A percentile compares a stretch with the other conserved stretches of the same genome.
Conservation (phyloP, 2,888 invertebrate species). For the Leucophenga maculata region DNA sequence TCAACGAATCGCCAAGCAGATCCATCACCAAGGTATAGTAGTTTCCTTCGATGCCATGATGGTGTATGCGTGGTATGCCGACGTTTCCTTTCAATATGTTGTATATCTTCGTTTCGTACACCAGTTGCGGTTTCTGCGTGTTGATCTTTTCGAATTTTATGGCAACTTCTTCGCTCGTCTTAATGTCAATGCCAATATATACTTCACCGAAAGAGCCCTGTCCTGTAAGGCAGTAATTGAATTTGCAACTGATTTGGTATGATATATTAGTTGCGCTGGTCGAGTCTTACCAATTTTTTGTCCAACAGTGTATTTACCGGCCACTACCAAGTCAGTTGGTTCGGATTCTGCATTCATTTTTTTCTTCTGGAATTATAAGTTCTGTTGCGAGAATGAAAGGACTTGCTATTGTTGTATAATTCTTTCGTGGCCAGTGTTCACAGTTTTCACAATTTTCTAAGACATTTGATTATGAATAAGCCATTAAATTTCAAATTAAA, state of each 20-base stretch:
- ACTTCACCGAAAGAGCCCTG: constrained; percentile 99
- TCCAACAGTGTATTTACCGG: constrained; percentile 94
- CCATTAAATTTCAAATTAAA: no score
- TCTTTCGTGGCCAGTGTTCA: no score
- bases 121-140: constrained; percentile 97
- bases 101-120: constrained; percentile 99
- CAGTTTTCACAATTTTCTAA: no score
- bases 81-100: constrained; percentile 97
- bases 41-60: constrained; percentile 96
- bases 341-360: no score
- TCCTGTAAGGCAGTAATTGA: constrained; percentile 49
- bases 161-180: constrained; percentile 97
- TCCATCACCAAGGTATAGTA: constrained; percentile 99
- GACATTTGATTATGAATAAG: no score
- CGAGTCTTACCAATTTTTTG: constrained; percentile 83
- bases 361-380: no score
- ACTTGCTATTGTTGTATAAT: no score
- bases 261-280: no score
- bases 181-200: constrained; percentile 93
- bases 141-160: constrained; percentile 97
- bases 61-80: constrained; percentile 95
- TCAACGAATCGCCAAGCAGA: constrained; percentile 95
- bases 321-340: constrained; percentile 76
- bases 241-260: no score
- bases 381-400: background rate